Base-by-base conservation (phyloP, 2,888 invertebrate genomes). In the Julus scandinavius region DNA sequence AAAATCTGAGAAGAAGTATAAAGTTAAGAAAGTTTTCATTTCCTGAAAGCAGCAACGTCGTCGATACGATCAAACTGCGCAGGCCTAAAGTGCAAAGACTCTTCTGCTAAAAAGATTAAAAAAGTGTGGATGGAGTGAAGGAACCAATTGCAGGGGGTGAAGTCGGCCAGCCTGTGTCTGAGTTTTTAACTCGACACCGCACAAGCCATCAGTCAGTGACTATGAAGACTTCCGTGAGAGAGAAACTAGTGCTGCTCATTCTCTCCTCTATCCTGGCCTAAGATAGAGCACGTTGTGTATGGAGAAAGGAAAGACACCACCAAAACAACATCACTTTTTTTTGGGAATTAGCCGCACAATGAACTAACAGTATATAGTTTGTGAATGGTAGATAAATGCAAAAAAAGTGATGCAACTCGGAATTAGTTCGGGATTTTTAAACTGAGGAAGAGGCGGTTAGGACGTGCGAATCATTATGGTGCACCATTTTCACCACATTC, bases 201-300 rank as follows among this genome's bases (percentile, higher is more conserved):
- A 40, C 29, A 40, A 80, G 15, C 38, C 80, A 80, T 80, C 80
- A 38, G 80, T 80, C 80, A 80, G 80, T 80, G 80, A 80, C 80
- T 80, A 80, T 80, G 80, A 80, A 80, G 80, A 80, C 80, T 80
- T 80, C 80, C 80, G 11, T 80, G 80, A 80, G 80, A 80, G 80
- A 15, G 80, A 80, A 80, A 80, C 11, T 80, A 80, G 72, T 29
- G 72, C 9, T 29, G 72, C 63, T 63, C 20, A 72, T 9, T 72
- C 80, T 80, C 80, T 38, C 15, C 38, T 80, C 29, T 72, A 9
- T 72, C 29, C 50, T 29, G 29, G 29, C 29, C 29, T 29, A 17
- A 40, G 38, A 72, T 72, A 72, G 7, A 72, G 38, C 80, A 72
- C 72, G 20, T 29, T 72, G 72, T 72, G 72, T 29, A 29, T 72